Evolutionary conservation across 2,797 vertebrate genomes (phyloP).

Genomic region (Holocentrus rufus): DNA sequence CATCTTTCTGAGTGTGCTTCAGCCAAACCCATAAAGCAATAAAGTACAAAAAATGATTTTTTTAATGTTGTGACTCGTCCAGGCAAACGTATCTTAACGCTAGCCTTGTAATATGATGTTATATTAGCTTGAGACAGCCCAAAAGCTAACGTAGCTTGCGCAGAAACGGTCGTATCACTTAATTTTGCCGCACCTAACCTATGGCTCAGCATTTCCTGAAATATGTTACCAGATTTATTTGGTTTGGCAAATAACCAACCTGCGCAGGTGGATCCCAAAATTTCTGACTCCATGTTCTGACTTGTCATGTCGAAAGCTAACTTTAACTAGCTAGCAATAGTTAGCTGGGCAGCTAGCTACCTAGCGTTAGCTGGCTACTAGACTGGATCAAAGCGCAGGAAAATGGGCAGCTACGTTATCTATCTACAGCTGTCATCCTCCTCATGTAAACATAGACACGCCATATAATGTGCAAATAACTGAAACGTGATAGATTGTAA

Average conservation of each 20-base stretch:
- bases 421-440: not conserved
- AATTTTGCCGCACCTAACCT: not conserved
- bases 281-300: slow-evolving; percentile 57
- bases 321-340: slow-evolving; percentile 12
- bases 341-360: slow-evolving; percentile 27
- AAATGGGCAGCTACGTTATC: not conserved
- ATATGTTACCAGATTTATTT: rapidly evolving
- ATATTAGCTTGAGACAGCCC: not conserved
- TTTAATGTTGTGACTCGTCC: too few relatives aligned
- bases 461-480: rapidly evolving
- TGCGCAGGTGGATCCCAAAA: slow-evolving; percentile 28
- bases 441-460: rapidly evolving
- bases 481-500: not conserved
- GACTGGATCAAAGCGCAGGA: not conserved
- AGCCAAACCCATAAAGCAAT: not conserved
- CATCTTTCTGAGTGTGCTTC: not conserved
- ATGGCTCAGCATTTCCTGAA: not conserved
- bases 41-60: not conserved
- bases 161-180: not conserved
- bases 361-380: not conserved
- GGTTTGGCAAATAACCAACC: slow-evolving; percentile 45
- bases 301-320: slow-evolving; percentile 18
- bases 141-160: not conserved
- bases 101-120: not conserved
- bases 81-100: too few relatives aligned